Conservation (phyloP, 2,797 vertebrate species). For the Rhodeus uyekii region DNA sequence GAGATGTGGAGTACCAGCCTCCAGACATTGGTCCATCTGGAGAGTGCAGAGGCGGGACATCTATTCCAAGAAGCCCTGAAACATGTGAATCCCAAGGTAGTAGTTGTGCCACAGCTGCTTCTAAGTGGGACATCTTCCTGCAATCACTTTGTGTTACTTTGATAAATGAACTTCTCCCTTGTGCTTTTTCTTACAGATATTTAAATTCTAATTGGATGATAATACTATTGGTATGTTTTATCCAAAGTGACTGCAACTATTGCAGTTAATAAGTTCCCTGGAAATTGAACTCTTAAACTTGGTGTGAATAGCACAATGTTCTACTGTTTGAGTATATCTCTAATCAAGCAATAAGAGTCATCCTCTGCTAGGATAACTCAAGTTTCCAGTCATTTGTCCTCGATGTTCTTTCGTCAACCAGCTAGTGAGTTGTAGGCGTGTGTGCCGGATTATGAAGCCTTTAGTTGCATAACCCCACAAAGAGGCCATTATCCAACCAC, state of each 20-base stretch:
- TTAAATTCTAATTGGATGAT: not conserved
- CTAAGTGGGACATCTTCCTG: constrained; percentile 69
- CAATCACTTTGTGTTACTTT: no score
- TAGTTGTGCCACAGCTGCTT: constrained; percentile 29
- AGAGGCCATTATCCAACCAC: constrained; percentile 18
- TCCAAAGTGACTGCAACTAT: not conserved
- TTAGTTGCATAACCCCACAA: constrained; percentile 38
- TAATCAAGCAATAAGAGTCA: not conserved
- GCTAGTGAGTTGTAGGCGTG: constrained; percentile 47
- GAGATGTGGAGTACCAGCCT: constrained; percentile 83
- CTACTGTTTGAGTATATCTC: not conserved
- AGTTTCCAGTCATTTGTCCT: not conserved
- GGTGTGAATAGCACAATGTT: not conserved
- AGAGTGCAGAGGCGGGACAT: constrained; percentile 63
- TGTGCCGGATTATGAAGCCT: constrained; percentile 62
- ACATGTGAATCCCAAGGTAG: constrained; percentile 83
- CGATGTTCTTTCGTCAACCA: not conserved
- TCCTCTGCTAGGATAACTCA: not conserved
- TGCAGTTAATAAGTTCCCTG: not conserved
- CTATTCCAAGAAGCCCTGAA: constrained; percentile 85
- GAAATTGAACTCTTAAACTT: not conserved
- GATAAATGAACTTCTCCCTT: not conserved
- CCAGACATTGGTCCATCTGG: constrained; percentile 76
- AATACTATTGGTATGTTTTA: not conserved
- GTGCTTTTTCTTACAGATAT: not conserved